Percentiles rank a stretch among this genome's conserved stretches.
These are phyloP conservation scores for Diglossa cyanea DNA, from an alignment of 2,797 vertebrate genomes.

Conservation along the genomic window DNA sequence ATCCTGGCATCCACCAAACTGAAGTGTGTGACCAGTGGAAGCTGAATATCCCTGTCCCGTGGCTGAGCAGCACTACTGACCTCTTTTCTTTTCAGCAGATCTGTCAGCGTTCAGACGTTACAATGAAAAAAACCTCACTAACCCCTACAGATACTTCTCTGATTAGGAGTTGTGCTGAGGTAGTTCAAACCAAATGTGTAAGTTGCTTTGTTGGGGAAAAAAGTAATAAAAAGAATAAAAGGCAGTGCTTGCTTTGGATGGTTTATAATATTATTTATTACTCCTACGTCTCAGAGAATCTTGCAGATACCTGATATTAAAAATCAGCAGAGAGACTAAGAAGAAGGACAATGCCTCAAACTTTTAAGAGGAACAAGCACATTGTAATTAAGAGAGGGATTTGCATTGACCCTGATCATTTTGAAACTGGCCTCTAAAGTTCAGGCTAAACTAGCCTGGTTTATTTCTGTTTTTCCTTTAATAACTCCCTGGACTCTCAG, in stretches of 20 bases:
- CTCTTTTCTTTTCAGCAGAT: background rate
- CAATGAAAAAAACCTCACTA: background rate
- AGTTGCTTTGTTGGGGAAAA: background rate
- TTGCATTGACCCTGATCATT: background rate
- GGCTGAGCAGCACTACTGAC: background rate
- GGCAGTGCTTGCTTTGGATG: background rate
- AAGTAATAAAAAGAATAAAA: background rate
- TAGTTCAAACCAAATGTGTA: background rate
- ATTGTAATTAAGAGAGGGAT: conserved; percentile 6
- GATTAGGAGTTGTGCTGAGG: background rate
- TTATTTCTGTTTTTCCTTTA: background rate
- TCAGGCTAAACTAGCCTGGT: background rate
- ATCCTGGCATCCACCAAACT: background rate
- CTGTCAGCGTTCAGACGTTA: background rate
- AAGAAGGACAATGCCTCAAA: conserved; percentile 8
- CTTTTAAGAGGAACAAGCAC: background rate
- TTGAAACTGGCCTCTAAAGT: conserved; percentile 1
- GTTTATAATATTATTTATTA: background rate
- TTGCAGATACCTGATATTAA: background rate
- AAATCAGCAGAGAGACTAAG: conserved; percentile 10
- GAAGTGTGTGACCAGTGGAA: background rate
- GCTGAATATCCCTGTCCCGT: background rate
- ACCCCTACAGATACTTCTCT: conserved; percentile 21
- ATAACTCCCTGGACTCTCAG: background rate
- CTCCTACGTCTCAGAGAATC: background rate